phyloP scores from a whole-genome alignment of 2,888 invertebrate species.

The Helleia helle region DNA sequence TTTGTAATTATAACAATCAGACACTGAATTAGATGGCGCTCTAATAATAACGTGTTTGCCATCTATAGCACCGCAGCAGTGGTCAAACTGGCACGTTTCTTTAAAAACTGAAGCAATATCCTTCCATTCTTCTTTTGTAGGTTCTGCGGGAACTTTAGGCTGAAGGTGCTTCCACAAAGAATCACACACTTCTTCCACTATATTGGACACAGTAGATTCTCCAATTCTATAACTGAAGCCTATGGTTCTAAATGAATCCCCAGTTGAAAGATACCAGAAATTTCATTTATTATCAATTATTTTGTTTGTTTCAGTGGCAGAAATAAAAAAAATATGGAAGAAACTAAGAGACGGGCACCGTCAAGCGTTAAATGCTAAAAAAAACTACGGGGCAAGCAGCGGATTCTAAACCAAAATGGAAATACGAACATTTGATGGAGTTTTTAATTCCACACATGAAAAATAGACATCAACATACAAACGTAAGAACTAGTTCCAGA shows the following conservation, averaged over 20 bases:
- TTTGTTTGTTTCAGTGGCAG: neutral
- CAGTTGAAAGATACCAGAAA: slow-evolving; percentile 18
- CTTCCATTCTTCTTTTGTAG: slow-evolving; percentile 13
- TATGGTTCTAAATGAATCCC: slow-evolving; percentile 18
- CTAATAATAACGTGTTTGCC: no score
- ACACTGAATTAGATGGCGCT: slow-evolving; percentile 16
- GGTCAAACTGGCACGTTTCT: slow-evolving; percentile 18
- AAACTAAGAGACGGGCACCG: neutral
- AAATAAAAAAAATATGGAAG: neutral
- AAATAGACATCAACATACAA: no score
- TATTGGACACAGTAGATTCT: slow-evolving; percentile 18
- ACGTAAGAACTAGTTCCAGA: no score
- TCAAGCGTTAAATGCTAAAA: neutral
- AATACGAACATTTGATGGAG: no score
- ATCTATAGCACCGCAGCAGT: slow-evolving; percentile 16
- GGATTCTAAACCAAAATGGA: neutral
- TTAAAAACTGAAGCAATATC: slow-evolving; percentile 15
- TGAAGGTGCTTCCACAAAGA: slow-evolving; percentile 18
- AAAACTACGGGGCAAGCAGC: neutral
- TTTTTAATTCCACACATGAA: no score
- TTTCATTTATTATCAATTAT: no score
- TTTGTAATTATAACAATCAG: slow-evolving; percentile 20
- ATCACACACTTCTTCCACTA: slow-evolving; percentile 16
- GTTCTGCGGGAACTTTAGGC: slow-evolving; percentile 14
- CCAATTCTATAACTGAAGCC: slow-evolving; percentile 21